Conservation (phyloP, 2,113 vertebrate species). For the Alectura lathami region DNA sequence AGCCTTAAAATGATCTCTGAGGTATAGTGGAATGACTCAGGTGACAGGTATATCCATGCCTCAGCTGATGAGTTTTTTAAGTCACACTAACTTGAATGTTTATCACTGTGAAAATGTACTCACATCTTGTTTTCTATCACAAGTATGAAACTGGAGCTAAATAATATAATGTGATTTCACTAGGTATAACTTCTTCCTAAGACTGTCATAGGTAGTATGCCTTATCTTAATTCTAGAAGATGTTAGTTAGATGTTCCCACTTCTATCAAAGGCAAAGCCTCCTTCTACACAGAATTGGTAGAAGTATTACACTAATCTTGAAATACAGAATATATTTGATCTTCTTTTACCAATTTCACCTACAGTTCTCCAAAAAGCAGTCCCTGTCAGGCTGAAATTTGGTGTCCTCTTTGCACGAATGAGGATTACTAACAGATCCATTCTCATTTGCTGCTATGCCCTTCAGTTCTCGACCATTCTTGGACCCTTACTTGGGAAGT, state of each 20-base stretch:
- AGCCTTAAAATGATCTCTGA: neutral
- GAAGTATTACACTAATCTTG: neutral
- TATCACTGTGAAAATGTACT: neutral
- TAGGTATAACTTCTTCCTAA: neutral
- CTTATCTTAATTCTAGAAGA: neutral
- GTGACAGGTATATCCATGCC: neutral
- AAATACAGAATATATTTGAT: neutral
- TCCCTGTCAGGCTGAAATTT: neutral
- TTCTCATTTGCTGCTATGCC: neutral
- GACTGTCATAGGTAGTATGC: accelerated
- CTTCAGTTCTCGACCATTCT: neutral
- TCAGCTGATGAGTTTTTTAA: neutral
- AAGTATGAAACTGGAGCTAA: neutral
- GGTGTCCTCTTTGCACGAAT: neutral
- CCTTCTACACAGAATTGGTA: neutral
- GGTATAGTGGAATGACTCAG: neutral
- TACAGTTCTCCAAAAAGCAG: neutral
- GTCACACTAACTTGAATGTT: neutral
- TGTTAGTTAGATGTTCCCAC: neutral
- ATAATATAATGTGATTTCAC: neutral
- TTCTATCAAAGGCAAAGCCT: neutral
- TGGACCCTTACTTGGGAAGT: neutral
- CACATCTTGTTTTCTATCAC: neutral
- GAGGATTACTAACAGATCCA: neutral
- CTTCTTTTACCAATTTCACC: neutral